phyloP scores from a whole-genome alignment of 1,140 invertebrate species.

The Zaprionus lachaisei region DNA sequence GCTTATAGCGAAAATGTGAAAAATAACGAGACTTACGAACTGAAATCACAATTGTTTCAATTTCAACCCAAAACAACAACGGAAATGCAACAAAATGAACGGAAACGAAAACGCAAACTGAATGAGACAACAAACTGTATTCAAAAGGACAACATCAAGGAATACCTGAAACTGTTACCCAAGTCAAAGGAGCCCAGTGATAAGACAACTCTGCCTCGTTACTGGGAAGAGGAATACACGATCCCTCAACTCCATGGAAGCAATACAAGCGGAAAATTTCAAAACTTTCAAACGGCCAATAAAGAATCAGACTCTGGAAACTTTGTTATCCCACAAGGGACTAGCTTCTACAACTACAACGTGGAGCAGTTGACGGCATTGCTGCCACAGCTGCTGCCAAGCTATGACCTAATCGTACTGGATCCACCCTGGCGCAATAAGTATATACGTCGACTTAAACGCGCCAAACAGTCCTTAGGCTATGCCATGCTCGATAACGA shows the following conservation, averaged over 20 bases:
- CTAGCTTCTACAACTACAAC: conserved; percentile 72
- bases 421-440: conserved; percentile 98
- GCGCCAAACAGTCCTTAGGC: conserved; percentile 86
- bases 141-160: conserved; percentile 20
- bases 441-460: conserved; percentile 92
- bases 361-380: conserved; percentile 52
- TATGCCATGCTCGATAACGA: conserved; percentile 92
- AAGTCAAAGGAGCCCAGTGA: not conserved
- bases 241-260: conserved; percentile 71
- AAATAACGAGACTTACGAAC: conserved; percentile 25
- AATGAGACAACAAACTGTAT: not conserved
- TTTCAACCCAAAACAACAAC: conserved; percentile 42
- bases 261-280: conserved; percentile 57
- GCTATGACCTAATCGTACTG: conserved; percentile 92
- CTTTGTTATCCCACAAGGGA: conserved; percentile 67
- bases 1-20: conserved; percentile 32
- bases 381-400: conserved; percentile 69
- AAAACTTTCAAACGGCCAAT: conserved; percentile 28
- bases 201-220: conserved; percentile 22
- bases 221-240: conserved; percentile 63
- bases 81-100: not conserved
- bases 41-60: conserved; percentile 56
- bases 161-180: conserved; percentile 42
- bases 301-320: not conserved
- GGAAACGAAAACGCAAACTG: conserved; percentile 54